Evolutionary conservation across 2,797 vertebrate species (phyloP).

Genomic region (Ceyx erithaca): DNA sequence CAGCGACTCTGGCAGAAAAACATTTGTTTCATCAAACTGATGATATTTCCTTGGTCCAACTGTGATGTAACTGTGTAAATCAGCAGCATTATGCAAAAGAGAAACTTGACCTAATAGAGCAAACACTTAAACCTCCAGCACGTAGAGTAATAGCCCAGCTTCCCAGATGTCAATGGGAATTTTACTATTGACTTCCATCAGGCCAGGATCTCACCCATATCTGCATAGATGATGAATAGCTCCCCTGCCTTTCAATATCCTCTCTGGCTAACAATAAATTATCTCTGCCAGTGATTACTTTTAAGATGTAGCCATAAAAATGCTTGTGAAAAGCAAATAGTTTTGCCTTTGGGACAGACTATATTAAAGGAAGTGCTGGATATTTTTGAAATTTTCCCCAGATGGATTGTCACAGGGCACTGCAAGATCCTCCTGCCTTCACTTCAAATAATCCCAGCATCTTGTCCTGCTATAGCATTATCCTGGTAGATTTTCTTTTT

Average conservation of each 20-base stretch:
- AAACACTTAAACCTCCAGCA: slow-evolving; percentile 42
- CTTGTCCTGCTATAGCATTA: neutral
- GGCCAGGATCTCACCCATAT: slow-evolving; percentile 56
- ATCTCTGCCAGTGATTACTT: slow-evolving; percentile 71
- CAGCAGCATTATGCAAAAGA: neutral
- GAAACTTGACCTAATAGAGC: slow-evolving; percentile 31
- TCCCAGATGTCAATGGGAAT: slow-evolving; percentile 54
- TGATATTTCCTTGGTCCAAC: neutral
- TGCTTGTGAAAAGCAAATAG: slow-evolving; percentile 68
- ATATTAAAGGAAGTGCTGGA: slow-evolving; percentile 39
- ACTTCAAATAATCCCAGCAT: neutral
- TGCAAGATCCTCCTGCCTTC: slow-evolving; percentile 1
- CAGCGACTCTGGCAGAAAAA: neutral
- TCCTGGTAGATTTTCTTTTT: neutral
- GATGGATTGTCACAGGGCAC: slow-evolving; percentile 39
- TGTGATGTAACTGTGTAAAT: neutral
- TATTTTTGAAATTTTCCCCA: slow-evolving; percentile 55
- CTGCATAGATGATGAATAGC: slow-evolving; percentile 67
- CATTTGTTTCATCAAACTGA: neutral
- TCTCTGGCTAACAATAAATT: slow-evolving; percentile 69
- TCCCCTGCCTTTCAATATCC: slow-evolving; percentile 68
- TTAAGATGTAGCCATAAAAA: slow-evolving; percentile 71
- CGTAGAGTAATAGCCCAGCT: slow-evolving; percentile 1
- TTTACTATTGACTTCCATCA: slow-evolving; percentile 62
- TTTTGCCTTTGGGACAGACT: slow-evolving; percentile 67